Evolutionary conservation across 2,113 vertebrate genomes (phyloP).

Genomic region (Chaetura pelagica): DNA sequence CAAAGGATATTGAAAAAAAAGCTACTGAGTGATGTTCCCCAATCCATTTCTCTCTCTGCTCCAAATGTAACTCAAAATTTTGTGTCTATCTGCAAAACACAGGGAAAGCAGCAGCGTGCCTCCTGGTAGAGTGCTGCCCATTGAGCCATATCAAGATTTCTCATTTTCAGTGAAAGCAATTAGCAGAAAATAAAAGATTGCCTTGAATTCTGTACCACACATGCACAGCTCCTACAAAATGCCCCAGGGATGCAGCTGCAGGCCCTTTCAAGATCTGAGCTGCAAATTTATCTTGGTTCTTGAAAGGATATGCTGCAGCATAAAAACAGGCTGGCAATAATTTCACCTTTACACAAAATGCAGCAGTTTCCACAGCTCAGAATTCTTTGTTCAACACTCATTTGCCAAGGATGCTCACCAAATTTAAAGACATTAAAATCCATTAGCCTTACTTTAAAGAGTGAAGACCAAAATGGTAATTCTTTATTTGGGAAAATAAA

Average conservation of each 20-base stretch:
- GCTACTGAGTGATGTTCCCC: background rate
- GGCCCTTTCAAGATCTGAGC: background rate
- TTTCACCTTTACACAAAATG: constrained; percentile 44
- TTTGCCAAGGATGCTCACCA: background rate
- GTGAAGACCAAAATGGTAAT: background rate
- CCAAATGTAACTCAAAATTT: background rate
- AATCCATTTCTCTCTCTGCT: background rate
- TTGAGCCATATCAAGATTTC: background rate
- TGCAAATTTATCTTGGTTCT: constrained; percentile 16
- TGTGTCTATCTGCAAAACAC: background rate
- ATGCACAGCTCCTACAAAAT: background rate
- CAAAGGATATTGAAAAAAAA: background rate
- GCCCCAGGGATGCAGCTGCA: background rate
- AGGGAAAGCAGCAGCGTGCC: background rate
- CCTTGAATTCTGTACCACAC: constrained; percentile 15
- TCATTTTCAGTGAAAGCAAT: constrained; percentile 40
- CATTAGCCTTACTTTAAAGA: background rate
- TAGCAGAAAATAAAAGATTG: constrained; percentile 46
- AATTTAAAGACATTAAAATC: constrained; percentile 11
- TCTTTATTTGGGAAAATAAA: background rate
- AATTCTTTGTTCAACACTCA: background rate
- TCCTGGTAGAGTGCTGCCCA: background rate
- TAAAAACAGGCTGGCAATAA: background rate
- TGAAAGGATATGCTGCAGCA: constrained; percentile 40
- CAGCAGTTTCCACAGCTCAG: background rate